Percentiles rank a stretch among this genome's conserved stretches.
These are phyloP conservation scores for Ciconia maguari DNA, from an alignment of 2,113 vertebrate genomes.

Conservation along the genomic window DNA sequence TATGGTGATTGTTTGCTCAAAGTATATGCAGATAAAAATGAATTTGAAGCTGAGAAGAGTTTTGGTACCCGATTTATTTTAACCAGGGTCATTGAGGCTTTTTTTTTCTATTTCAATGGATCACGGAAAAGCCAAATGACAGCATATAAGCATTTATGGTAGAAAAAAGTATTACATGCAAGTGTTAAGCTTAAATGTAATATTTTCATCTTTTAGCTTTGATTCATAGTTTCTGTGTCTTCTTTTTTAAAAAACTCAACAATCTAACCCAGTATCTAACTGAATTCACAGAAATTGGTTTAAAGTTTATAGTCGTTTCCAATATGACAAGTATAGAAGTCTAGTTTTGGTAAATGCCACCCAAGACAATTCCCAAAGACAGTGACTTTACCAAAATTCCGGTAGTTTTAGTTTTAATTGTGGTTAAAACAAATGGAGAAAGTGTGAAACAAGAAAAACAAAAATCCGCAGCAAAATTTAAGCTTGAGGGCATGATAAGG, in stretches of 20 bases:
- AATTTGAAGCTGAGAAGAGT: neutral
- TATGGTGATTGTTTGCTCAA: neutral
- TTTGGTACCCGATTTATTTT: neutral
- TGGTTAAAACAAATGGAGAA: neutral
- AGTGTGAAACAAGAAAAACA: neutral
- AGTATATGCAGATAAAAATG: neutral
- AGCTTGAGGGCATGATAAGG: neutral
- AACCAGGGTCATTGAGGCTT: neutral
- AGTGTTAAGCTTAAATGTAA: neutral
- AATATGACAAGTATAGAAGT: neutral
- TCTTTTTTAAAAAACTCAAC: neutral
- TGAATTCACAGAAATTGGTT: neutral
- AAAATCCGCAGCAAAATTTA: neutral
- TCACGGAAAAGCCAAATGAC: neutral
- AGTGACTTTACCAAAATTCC: neutral
- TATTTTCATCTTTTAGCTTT: neutral
- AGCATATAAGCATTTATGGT: neutral
- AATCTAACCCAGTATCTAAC: neutral
- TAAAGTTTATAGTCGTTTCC: neutral
- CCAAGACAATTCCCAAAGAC: neutral
- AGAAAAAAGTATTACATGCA: neutral
- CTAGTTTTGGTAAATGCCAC: neutral
- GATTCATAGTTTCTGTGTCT: neutral
- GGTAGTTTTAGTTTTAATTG: neutral
- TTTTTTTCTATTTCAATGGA: neutral